These are phyloP conservation scores for Rhagoletis zephyria DNA, from an alignment of 1,140 invertebrate genomes.

Conservation along the genomic window DNA sequence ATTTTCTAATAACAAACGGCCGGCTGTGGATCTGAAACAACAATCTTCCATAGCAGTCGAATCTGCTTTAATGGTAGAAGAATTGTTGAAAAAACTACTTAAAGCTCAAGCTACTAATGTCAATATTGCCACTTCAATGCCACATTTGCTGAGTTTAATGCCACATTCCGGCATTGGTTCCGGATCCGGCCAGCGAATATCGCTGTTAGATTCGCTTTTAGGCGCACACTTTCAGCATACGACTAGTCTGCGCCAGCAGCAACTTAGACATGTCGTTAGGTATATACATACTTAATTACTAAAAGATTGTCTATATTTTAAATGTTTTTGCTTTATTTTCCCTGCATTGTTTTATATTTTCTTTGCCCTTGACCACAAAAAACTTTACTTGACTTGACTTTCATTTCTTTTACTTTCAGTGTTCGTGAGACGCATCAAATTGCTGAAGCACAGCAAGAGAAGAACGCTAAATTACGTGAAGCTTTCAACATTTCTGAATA, in stretches of 20 bases:
- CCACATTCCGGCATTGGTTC: conserved; percentile 61
- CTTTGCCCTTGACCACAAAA: no score
- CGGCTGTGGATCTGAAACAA: not conserved
- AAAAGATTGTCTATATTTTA: not conserved
- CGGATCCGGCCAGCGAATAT: conserved; percentile 1
- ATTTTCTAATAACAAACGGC: conserved; percentile 7
- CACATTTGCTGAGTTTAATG: conserved; percentile 64
- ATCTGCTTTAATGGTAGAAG: conserved; percentile 34
- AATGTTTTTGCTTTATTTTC: no score
- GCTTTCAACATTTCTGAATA: conserved; percentile 95
- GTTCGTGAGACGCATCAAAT: conserved; percentile 95
- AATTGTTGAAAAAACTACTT: conserved; percentile 25
- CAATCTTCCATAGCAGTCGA: conserved; percentile 16
- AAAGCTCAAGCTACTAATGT: not conserved
- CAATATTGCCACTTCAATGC: conserved; percentile 14
- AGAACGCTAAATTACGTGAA: conserved; percentile 91
- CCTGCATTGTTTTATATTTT: no score
- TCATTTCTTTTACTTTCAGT: conserved; percentile 75
- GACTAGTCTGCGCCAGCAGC: conserved; percentile 54
- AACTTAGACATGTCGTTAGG: conserved; percentile 56
- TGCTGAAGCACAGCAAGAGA: conserved; percentile 95
- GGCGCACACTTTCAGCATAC: conserved; percentile 56
- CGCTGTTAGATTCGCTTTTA: conserved; percentile 63
- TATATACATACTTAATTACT: not conserved
- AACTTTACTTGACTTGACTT: no score